A percentile compares a stretch with the other conserved stretches of the same genome.
These are phyloP conservation scores for Bombus terrestris DNA, from an alignment of 1,140 invertebrate species.

Conservation along the genomic window DNA sequence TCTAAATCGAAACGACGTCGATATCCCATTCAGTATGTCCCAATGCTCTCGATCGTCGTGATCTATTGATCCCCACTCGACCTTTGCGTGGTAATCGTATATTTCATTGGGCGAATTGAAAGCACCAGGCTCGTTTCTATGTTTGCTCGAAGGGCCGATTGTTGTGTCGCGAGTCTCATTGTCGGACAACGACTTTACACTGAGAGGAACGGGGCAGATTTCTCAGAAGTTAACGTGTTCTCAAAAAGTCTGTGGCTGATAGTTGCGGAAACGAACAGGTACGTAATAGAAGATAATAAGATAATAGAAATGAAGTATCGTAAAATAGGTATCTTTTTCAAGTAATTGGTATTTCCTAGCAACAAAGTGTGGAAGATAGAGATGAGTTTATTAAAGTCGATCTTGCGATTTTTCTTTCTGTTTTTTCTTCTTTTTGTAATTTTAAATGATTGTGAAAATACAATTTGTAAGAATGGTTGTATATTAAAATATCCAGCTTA, in stretches of 20 bases:
- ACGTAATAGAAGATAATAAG: neutral
- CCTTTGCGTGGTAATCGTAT: slow-evolving; percentile 70
- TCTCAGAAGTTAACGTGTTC: neutral
- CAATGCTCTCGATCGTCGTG: slow-evolving; percentile 69
- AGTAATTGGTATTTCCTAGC: too few relatives aligned
- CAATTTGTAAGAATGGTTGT: neutral
- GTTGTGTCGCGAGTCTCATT: slow-evolving; percentile 44
- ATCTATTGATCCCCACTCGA: slow-evolving; percentile 78
- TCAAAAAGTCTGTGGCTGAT: neutral
- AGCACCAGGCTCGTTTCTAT: slow-evolving; percentile 35
- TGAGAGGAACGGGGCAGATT: neutral
- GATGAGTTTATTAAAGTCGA: too few relatives aligned
- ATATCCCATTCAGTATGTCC: slow-evolving; percentile 67
- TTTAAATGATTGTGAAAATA: neutral
- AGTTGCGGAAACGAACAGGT: neutral
- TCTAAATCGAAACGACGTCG: slow-evolving; percentile 57
- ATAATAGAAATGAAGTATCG: too few relatives aligned
- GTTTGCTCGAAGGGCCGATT: slow-evolving; percentile 59
- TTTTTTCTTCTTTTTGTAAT: too few relatives aligned
- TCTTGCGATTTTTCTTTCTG: too few relatives aligned
- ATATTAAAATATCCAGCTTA: neutral
- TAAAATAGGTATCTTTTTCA: too few relatives aligned
- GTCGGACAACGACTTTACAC: slow-evolving; percentile 33
- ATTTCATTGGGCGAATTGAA: slow-evolving; percentile 74
- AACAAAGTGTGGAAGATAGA: too few relatives aligned